phyloP scores from a whole-genome alignment of 2,888 invertebrate genomes.

The Drosophila anceps region DNA sequence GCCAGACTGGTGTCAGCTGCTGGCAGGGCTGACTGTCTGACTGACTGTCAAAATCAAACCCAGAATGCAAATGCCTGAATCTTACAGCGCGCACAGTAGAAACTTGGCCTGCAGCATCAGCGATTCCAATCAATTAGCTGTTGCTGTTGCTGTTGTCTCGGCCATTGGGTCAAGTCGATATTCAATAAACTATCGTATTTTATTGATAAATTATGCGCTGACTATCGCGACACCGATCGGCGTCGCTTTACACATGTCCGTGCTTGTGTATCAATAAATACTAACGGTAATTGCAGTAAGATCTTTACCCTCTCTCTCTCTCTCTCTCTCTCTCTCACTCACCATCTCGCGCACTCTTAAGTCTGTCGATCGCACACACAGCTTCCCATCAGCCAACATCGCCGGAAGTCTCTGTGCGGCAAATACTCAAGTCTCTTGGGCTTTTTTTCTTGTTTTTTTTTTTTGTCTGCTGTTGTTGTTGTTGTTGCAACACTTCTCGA shows the following conservation, averaged over 20 bases:
- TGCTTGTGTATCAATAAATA: slow-evolving; percentile 73
- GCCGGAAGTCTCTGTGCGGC: slow-evolving; percentile 76
- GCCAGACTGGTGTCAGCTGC: slow-evolving; percentile 18
- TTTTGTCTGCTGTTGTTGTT: slow-evolving; percentile 12
- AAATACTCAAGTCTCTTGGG: slow-evolving; percentile 46
- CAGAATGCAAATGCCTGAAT: slow-evolving; percentile 28
- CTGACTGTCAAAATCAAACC: slow-evolving; percentile 41
- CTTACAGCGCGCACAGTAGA: background rate
- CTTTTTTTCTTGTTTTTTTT: slow-evolving; percentile 21
- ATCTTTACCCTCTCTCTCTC: background rate
- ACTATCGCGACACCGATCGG: slow-evolving; percentile 68
- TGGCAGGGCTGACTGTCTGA: slow-evolving; percentile 38
- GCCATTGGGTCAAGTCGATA: slow-evolving; percentile 72
- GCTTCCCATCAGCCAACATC: slow-evolving; percentile 50
- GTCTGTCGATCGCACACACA: slow-evolving; percentile 21
- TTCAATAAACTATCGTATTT: slow-evolving; percentile 66
- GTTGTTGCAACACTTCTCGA: slow-evolving; percentile 29
- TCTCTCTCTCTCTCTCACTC: background rate
- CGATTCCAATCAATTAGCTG: slow-evolving; percentile 71
- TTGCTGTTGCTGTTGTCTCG: slow-evolving; percentile 17
- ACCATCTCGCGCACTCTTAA: background rate
- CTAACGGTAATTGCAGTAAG: slow-evolving; percentile 60
- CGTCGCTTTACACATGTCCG: slow-evolving; percentile 76
- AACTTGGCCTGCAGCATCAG: slow-evolving; percentile 30
- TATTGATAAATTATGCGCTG: slow-evolving; percentile 76